These are phyloP conservation scores for Meloidogyne hapla DNA, from an alignment of 1,140 invertebrate species.

Conservation along the genomic window DNA sequence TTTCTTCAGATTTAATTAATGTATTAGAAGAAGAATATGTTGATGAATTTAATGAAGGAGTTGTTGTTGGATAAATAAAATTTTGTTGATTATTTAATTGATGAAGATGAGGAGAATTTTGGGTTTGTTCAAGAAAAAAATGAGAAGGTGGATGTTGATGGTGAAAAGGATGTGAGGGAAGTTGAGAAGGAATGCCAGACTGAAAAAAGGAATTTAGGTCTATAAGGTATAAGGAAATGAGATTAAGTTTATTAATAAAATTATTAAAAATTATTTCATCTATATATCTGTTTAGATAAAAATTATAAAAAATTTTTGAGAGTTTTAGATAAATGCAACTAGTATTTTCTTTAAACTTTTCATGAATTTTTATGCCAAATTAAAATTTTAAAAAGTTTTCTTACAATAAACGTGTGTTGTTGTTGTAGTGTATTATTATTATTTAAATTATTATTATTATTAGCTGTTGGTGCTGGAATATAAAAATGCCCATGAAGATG, in stretches of 20 bases:
- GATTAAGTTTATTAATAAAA: too few species aligned
- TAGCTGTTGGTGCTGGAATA: neutral
- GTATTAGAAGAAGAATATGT: neutral
- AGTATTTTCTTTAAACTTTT: too few species aligned
- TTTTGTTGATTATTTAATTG: too few species aligned
- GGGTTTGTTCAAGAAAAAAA: neutral
- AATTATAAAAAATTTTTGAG: neutral
- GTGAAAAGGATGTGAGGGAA: neutral
- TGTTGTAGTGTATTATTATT: neutral
- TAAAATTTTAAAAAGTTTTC: too few species aligned
- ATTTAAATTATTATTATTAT: too few species aligned
- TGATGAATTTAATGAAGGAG: neutral
- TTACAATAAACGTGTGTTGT: neutral
- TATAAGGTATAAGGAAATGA: too few species aligned
- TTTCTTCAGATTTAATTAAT: neutral
- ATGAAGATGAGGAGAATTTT: neutral
- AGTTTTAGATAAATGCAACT: too few species aligned
- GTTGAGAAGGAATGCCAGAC: neutral
- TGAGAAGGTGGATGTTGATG: neutral
- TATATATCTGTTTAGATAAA: too few species aligned
- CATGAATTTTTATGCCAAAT: neutral
- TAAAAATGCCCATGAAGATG: slow-evolving; percentile 28
- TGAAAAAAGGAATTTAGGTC: neutral
- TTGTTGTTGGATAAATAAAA: neutral
- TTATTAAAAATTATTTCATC: too few species aligned